These are phyloP conservation scores for Drosophila flavopinicola DNA, from an alignment of 2,888 invertebrate species.

Conservation along the genomic window DNA sequence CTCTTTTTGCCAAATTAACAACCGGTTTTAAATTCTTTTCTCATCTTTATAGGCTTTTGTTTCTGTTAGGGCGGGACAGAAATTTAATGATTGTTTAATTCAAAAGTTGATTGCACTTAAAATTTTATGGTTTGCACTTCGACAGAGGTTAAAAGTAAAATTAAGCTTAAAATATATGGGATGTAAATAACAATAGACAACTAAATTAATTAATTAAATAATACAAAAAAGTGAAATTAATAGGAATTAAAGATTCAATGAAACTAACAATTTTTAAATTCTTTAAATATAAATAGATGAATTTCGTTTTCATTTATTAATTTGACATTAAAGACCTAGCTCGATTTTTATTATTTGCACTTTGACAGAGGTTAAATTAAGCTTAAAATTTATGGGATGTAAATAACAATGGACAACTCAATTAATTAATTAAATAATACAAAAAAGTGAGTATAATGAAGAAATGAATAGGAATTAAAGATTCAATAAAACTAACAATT, in stretches of 20 bases:
- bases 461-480: too few relatives aligned
- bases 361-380: slow-evolving; percentile 4
- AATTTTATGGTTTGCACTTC: not conserved
- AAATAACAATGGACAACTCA: not conserved
- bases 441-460: not conserved
- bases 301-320: too few relatives aligned
- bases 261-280: too few relatives aligned
- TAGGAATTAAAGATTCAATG: too few relatives aligned
- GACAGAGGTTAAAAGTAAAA: not conserved
- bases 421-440: not conserved
- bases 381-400: not conserved
- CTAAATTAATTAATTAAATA: slow-evolving; percentile 1
- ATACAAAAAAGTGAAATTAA: not conserved
- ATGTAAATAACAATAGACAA: not conserved
- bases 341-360: not conserved
- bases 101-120: slow-evolving; percentile 23
- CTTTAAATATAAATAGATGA: too few relatives aligned
- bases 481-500: too few relatives aligned
- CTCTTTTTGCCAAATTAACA: slow-evolving; percentile 15
- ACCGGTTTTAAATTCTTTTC: slow-evolving; percentile 49
- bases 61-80: not conserved
- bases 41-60: not conserved
- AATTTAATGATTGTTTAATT: slow-evolving; percentile 36
- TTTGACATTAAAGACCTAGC: too few relatives aligned
- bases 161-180: slow-evolving; percentile 2